phyloP scores from a whole-genome alignment of 2,888 invertebrate species.

The Deilephila porcellus region DNA sequence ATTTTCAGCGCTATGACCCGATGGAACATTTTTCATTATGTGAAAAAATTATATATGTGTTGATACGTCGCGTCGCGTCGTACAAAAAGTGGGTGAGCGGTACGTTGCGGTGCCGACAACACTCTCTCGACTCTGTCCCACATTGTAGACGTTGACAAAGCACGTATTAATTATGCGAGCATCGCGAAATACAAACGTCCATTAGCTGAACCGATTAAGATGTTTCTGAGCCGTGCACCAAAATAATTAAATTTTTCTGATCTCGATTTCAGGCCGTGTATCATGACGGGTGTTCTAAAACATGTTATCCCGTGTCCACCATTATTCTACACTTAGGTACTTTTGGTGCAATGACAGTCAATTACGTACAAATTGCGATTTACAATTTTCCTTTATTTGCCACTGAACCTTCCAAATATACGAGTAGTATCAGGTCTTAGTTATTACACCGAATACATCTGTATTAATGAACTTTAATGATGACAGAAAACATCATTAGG shows the following conservation, averaged over 20 bases:
- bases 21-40: neutral
- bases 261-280: no score
- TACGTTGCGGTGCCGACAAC: constrained; percentile 40
- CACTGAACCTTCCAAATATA: no score
- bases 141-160: constrained; percentile 51
- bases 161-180: constrained; percentile 45
- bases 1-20: neutral
- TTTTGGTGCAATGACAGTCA: no score
- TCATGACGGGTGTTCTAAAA: no score
- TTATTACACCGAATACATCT: no score
- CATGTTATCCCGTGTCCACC: no score
- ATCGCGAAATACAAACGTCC: neutral
- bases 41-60: neutral
- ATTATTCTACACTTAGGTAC: no score
- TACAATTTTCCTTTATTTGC: no score
- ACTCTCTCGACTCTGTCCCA: constrained; percentile 43
- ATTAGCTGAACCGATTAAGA: neutral
- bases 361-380: no score
- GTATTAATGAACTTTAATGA: no score
- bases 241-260: neutral
- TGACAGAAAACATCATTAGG: no score
- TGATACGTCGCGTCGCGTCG: constrained; percentile 39
- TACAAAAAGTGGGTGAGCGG: constrained; percentile 46
- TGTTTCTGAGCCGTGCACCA: neutral
- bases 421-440: no score